Evolutionary conservation across 2,113 vertebrate species (phyloP).

Genomic region (Sceloporus undulatus): DNA sequence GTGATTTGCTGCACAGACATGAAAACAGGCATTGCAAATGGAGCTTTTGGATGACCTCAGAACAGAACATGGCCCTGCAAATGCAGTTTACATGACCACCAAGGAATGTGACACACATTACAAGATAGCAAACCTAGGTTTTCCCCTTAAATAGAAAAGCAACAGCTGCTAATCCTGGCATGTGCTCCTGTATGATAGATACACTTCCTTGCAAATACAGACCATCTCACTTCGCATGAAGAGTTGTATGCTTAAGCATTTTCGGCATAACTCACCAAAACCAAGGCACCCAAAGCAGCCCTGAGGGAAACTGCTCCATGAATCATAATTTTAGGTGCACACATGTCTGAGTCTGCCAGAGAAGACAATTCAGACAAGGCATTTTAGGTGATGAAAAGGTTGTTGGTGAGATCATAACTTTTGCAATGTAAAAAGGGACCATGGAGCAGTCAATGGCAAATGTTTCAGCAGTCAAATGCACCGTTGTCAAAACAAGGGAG

Average conservation of each 20-base stretch:
- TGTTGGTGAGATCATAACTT: background rate
- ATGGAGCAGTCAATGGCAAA: too few species aligned
- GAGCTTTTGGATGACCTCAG: background rate
- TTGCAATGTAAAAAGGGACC: background rate
- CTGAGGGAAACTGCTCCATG: background rate
- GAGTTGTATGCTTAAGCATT: too few species aligned
- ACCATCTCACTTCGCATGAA: too few species aligned
- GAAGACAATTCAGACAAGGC: background rate
- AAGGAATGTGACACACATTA: background rate
- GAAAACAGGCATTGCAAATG: background rate
- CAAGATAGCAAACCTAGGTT: background rate
- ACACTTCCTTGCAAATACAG: too few species aligned
- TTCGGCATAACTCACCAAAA: background rate
- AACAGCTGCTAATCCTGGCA: background rate
- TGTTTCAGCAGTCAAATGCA: background rate
- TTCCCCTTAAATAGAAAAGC: background rate
- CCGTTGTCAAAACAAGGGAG: background rate
- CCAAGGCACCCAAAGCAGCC: background rate
- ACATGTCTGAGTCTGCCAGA: background rate
- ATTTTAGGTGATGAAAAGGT: background rate
- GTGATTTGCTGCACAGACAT: background rate
- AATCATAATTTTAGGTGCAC: background rate
- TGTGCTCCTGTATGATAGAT: background rate
- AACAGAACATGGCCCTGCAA: background rate
- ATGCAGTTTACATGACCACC: background rate